Percentiles rank a stretch among this genome's conserved stretches.
Conservation (phyloP, 1,140 invertebrate genomes). For the Mizuhopecten yessoensis region DNA sequence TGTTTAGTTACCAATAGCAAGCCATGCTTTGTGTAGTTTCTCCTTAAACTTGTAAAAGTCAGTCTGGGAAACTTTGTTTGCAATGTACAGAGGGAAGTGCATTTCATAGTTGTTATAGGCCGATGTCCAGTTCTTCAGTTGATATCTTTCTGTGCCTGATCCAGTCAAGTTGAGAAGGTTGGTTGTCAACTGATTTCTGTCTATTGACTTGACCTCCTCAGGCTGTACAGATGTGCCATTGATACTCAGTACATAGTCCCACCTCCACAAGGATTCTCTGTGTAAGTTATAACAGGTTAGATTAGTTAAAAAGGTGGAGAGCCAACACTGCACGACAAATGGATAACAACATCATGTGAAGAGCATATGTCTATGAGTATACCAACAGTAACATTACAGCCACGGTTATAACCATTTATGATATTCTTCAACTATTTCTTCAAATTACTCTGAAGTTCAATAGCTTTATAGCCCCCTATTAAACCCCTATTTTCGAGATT, state of each 20-base stretch:
- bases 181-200: not conserved
- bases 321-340: no score
- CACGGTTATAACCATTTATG: no score
- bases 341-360: no score
- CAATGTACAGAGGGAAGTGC: constrained; percentile 57
- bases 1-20: constrained; percentile 46
- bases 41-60: constrained; percentile 46
- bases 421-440: no score
- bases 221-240: constrained; percentile 42
- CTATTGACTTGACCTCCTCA: not conserved
- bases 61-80: constrained; percentile 48
- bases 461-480: no score
- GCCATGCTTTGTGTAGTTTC: constrained; percentile 51
- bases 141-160: constrained; percentile 41
- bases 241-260: constrained; percentile 55
- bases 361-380: no score
- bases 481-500: no score
- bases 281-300: not conserved
- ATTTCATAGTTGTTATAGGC: constrained; percentile 48
- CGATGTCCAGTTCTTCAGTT: not conserved
- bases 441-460: no score
- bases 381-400: no score
- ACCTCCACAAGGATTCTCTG: constrained; percentile 55
- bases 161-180: constrained; percentile 36
- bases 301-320: no score